These are phyloP conservation scores for Leptinotarsa haldemani DNA, from an alignment of 2,888 invertebrate genomes.

Conservation along the genomic window DNA sequence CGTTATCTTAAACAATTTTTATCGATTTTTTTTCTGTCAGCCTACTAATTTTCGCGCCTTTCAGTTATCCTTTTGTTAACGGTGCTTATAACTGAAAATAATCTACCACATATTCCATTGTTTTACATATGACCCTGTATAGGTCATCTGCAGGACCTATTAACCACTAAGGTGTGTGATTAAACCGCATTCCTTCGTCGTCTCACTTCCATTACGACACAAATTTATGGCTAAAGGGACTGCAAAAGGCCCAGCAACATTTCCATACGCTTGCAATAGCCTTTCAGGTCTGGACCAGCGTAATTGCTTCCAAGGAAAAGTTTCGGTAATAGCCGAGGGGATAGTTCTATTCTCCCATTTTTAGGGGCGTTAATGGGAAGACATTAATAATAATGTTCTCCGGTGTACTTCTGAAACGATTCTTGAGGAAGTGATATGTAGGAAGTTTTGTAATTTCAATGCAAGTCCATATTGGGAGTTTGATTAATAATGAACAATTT, in stretches of 20 bases:
- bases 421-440: neutral
- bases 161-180: slow-evolving; percentile 42
- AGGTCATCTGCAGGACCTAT: slow-evolving; percentile 22
- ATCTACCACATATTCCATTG: neutral
- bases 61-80: neutral
- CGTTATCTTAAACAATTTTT: too few relatives aligned
- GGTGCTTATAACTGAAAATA: neutral
- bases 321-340: slow-evolving; percentile 7
- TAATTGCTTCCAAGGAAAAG: slow-evolving; percentile 4
- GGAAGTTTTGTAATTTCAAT: too few relatives aligned
- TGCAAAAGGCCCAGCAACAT: slow-evolving; percentile 32
- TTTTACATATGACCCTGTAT: neutral
- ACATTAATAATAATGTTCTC: slow-evolving; percentile 7
- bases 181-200: slow-evolving; percentile 60
- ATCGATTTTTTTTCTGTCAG: too few relatives aligned
- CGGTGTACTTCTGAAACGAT: neutral
- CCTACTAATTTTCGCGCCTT: too few relatives aligned
- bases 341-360: slow-evolving; percentile 2
- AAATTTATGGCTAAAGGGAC: slow-evolving; percentile 60
- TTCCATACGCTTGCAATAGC: slow-evolving; percentile 19
- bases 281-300: slow-evolving; percentile 9
- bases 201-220: slow-evolving; percentile 62
- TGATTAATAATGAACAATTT: too few relatives aligned
- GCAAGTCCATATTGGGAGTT: too few relatives aligned
- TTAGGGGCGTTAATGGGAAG: neutral